These are phyloP conservation scores for Isurus oxyrinchus DNA, from an alignment of 2,113 vertebrate genomes.

Conservation along the genomic window DNA sequence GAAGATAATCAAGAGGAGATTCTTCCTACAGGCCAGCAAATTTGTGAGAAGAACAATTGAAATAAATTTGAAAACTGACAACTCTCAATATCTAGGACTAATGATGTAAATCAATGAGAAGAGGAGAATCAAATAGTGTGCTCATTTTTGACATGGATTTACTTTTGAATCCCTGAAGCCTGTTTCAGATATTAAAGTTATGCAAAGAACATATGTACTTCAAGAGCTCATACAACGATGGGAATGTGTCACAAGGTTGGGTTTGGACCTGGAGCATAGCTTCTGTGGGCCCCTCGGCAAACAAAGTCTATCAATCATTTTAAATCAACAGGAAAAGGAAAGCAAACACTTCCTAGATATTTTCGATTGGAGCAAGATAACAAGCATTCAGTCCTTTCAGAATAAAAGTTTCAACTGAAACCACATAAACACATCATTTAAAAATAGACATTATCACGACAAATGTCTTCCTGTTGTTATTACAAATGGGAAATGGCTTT, in stretches of 20 bases:
- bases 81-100: background rate
- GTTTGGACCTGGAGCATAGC: background rate
- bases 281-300: background rate
- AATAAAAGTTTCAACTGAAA: background rate
- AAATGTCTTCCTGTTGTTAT: background rate
- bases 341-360: background rate
- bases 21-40: no score
- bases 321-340: slow-evolving; percentile 11
- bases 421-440: background rate
- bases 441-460: background rate
- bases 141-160: background rate
- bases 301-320: background rate
- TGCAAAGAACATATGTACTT: background rate
- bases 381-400: background rate
- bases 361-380: background rate
- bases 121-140: background rate
- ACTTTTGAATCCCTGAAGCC: background rate
- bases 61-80: no score
- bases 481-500: background rate
- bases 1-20: no score
- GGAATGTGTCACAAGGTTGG: background rate
- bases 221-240: background rate
- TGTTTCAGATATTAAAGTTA: background rate
- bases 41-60: no score
- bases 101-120: background rate